Evolutionary conservation across 2,113 vertebrate genomes (phyloP).

Genomic region (Lota lota): DNA sequence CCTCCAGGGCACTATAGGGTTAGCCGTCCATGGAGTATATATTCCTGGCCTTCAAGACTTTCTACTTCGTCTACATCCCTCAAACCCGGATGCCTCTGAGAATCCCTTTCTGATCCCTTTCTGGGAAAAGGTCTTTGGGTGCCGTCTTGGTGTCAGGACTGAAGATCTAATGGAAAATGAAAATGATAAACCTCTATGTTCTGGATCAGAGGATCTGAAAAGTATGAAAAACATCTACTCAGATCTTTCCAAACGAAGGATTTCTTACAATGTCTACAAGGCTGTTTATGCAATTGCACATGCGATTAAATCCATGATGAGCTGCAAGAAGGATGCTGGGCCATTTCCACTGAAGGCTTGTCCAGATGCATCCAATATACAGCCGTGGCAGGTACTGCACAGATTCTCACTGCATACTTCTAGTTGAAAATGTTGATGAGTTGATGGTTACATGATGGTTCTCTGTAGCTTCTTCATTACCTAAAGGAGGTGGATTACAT

Average conservation of each 20-base stretch:
- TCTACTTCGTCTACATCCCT: slow-evolving; percentile 67
- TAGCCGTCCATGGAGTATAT: slow-evolving; percentile 68
- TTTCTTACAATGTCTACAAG: slow-evolving; percentile 80
- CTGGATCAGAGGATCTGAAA: slow-evolving; percentile 68
- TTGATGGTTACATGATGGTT: not conserved
- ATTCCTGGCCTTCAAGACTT: slow-evolving; percentile 71
- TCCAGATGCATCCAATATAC: slow-evolving; percentile 54
- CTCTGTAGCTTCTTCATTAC: slow-evolving; percentile 70
- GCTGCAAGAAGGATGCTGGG: slow-evolving; percentile 59
- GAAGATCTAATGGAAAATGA: slow-evolving; percentile 5
- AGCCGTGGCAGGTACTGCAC: slow-evolving; percentile 71
- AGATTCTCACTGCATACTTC: not conserved
- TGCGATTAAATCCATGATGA: slow-evolving; percentile 63
- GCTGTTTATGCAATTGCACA: slow-evolving; percentile 72
- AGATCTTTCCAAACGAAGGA: slow-evolving; percentile 75
- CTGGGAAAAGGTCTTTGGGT: slow-evolving; percentile 76
- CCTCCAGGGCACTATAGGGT: slow-evolving; percentile 75
- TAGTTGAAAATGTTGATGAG: no score
- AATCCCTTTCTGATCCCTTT: slow-evolving; percentile 72
- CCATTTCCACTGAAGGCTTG: slow-evolving; percentile 58
- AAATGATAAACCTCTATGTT: slow-evolving; percentile 53
- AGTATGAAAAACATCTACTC: slow-evolving; percentile 69
- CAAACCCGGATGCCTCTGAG: slow-evolving; percentile 25
- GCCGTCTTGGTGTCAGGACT: slow-evolving; percentile 52
- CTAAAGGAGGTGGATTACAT: slow-evolving; percentile 65